Conservation (phyloP, 2,888 invertebrate species). For the Dasypolia templi region DNA sequence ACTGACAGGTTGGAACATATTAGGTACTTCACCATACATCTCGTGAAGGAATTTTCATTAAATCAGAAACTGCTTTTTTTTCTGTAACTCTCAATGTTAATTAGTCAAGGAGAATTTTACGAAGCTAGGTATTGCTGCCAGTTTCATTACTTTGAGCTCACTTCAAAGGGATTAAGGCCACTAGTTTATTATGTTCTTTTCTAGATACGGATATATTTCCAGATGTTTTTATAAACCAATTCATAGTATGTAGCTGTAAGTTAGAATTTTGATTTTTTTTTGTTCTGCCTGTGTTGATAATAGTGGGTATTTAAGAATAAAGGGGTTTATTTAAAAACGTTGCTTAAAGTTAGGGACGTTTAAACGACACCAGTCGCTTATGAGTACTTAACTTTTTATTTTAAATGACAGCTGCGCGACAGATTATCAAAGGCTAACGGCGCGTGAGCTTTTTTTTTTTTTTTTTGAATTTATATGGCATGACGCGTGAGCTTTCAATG, state of each 20-base stretch:
- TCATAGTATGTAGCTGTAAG: not conserved
- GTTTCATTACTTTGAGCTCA: constrained; percentile 26
- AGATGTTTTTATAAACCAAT: not conserved
- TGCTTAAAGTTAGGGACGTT: not conserved
- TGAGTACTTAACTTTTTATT: not conserved
- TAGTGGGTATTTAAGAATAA: not conserved
- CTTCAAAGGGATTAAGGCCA: constrained; percentile 2
- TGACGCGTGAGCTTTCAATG: no score
- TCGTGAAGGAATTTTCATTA: constrained; percentile 68
- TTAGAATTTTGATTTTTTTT: not conserved
- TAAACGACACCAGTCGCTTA: not conserved
- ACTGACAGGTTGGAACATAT: constrained; percentile 68
- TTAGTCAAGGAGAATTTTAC: constrained; percentile 24
- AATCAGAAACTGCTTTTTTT: constrained; percentile 38
- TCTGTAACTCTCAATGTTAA: constrained; percentile 28
- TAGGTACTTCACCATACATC: constrained; percentile 43
- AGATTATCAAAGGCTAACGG: no score
- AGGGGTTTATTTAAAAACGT: not conserved
- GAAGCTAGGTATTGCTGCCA: not conserved
- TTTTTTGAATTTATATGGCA: no score
- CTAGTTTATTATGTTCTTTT: not conserved
- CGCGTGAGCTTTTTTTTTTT: no score
- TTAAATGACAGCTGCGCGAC: no score
- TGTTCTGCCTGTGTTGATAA: not conserved
- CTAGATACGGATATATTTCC: not conserved